Conservation (phyloP, 1,140 invertebrate species). For the Heliconius hermathena region DNA sequence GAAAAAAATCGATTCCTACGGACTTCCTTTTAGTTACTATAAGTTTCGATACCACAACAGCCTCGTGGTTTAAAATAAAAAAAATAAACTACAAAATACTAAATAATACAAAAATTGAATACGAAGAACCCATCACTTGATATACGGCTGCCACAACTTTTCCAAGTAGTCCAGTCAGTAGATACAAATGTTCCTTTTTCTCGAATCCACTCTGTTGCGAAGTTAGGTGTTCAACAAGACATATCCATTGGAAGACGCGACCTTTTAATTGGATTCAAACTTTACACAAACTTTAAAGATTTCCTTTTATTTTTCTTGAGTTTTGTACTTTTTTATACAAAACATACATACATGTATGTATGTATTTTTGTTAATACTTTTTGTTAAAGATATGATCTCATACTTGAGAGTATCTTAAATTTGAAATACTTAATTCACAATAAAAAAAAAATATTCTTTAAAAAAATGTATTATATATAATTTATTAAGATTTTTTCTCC, state of each 20-base stretch:
- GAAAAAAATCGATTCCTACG: neutral
- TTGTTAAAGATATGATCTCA: neutral
- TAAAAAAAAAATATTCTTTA: too few relatives aligned
- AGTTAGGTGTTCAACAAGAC: slow-evolving; percentile 21
- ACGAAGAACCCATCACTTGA: neutral
- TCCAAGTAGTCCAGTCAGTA: slow-evolving; percentile 5
- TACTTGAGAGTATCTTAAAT: too few relatives aligned
- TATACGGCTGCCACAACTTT: slow-evolving; percentile 30
- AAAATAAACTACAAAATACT: neutral
- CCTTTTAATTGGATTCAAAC: slow-evolving; percentile 22
- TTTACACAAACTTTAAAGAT: slow-evolving; percentile 14
- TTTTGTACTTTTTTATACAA: neutral
- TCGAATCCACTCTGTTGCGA: neutral
- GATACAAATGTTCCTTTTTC: slow-evolving; percentile 21
- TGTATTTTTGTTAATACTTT: neutral
- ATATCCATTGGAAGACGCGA: slow-evolving; percentile 25
- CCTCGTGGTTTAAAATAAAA: neutral
- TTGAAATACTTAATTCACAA: too few relatives aligned
- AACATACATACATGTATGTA: too few relatives aligned
- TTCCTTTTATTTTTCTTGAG: neutral
- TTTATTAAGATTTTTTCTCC: too few relatives aligned
- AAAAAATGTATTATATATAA: too few relatives aligned
- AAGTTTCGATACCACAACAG: neutral
- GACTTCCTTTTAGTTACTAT: neutral
- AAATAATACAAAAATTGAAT: neutral